Base-by-base conservation (phyloP, 2,113 vertebrate genomes). In the Alectura lathami region DNA sequence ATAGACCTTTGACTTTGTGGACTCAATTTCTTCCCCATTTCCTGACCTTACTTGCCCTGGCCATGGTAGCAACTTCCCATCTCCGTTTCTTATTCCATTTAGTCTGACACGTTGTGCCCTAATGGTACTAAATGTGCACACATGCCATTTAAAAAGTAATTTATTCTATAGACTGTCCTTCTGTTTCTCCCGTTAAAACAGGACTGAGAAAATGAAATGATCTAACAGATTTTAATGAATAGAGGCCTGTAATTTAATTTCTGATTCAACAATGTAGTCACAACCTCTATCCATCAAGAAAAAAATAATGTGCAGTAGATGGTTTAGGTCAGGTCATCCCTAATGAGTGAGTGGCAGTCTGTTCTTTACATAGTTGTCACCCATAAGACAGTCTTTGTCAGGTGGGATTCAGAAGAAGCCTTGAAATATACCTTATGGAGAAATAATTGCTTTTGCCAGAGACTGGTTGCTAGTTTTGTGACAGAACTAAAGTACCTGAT, bases 91-190 rank as follows among this genome's bases (percentile, higher is more conserved):
- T 42, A 73, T 70, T 77, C 75, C 34, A 47, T 74, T 84, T 87
- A 64, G 14, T 48, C 57, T 91, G 70, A 62, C 45, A 36, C 9
- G 77, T 89, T 62, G 38, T 54, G 51, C 50, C 30, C 75, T 91
- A 70, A 67, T n/a, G 50, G n/a, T 85, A 79, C 83, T 91, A 91
- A 95, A 85, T 69, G 30, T 69, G 74, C 80, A 57, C 29, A 27
- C 54, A 36, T 56, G 54, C 59, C 54, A 83, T 88, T 92, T 70
- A 11, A 73, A 94, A 82, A 83, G 63, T 87, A 87, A 84, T 92
- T 94, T 89, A 66, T 94, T 87, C 82, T 74, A 14, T 92, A 91
- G 82, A 53, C 43, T 45, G 69, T 83, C 89, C 45, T 91, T 91
- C 68, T 79, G 34, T 75, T 88, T 80, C 69, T 92, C 23, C 23